Evolutionary conservation across 2,113 vertebrate genomes (phyloP), one percentile per base, ranked within the genome.

Genomic region (Cavia porcellus): DNA sequence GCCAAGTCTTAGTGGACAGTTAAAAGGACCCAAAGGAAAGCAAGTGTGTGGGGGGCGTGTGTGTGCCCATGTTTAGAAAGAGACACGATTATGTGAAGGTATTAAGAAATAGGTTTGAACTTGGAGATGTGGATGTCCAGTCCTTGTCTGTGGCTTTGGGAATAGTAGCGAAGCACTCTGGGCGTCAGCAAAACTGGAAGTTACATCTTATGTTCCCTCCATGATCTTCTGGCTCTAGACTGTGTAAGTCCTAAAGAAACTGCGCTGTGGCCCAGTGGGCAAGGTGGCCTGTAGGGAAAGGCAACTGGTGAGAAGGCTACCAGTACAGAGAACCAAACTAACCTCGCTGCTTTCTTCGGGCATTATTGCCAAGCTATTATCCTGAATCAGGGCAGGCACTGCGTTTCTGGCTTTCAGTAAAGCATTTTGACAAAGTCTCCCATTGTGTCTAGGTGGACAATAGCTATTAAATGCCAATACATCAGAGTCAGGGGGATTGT

Each of bases 391-490:
- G 20, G 70, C 25, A 42, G 61, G 55, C 6, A 3, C 50, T 9
- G 25, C 20, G 10, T 50, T 35, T 38, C 38, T 42, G 80, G 38
- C 30, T 87, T 81, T 83, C n/a, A 57, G 83, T 20, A 62, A 86
- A 88, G 66, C 25, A 25, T 32, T 86, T 66, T 42, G 30, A 94
- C 81, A 74, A 77, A 93, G 42, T 92, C 66, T 72, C 62, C 55
- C 68, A 32, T 42, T 52, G 52, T 42, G 45, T 3, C 42, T 92
- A 17, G n/a, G 72, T 75, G 83, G 42, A 74, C 1, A 32, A 38
- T 52, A 1, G 57, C 30, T 47, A 86, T 66, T 87, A 22, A 82
- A 32, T 61, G 62, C 84, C 50, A 89, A 2, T 35, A 84, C 50
- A 89, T 1, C 30, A 70, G 45, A 81, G 25, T 82, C 25, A 13